phyloP scores from a whole-genome alignment of 2,113 vertebrate genomes.

The Crotalus horridus region DNA sequence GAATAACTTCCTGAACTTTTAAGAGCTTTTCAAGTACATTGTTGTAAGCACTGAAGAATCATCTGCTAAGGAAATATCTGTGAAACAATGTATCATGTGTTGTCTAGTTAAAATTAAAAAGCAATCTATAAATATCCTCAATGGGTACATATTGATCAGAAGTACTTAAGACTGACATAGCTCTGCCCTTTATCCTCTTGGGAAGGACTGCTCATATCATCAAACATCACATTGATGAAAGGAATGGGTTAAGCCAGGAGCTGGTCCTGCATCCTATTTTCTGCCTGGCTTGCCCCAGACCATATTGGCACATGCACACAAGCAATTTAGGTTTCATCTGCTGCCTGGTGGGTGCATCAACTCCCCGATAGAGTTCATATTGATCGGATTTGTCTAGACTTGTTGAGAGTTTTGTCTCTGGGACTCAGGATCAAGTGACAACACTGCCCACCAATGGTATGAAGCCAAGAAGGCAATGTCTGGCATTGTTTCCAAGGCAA shows the following conservation, averaged over 20 bases:
- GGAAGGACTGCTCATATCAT: background rate
- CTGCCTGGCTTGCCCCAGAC: background rate
- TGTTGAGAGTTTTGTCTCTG: background rate
- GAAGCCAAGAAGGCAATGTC: background rate
- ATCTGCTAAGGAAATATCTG: background rate
- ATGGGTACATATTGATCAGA: background rate
- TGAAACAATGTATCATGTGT: background rate
- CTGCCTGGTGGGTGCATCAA: background rate
- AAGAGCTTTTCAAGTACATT: background rate
- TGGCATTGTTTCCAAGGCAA: background rate
- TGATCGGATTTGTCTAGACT: background rate
- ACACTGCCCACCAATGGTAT: background rate
- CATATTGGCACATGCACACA: background rate
- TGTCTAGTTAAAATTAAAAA: background rate
- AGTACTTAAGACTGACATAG: no score
- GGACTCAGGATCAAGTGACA: background rate
- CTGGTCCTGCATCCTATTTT: background rate
- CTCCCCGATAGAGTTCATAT: no score
- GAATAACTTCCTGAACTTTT: background rate
- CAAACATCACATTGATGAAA: background rate
- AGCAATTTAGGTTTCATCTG: background rate
- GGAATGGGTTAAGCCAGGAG: background rate
- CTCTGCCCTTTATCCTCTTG: background rate
- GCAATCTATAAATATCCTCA: background rate
- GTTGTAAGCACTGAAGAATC: background rate